Conservation (phyloP, 1,140 invertebrate genomes). For the Drosophila teissieri region DNA sequence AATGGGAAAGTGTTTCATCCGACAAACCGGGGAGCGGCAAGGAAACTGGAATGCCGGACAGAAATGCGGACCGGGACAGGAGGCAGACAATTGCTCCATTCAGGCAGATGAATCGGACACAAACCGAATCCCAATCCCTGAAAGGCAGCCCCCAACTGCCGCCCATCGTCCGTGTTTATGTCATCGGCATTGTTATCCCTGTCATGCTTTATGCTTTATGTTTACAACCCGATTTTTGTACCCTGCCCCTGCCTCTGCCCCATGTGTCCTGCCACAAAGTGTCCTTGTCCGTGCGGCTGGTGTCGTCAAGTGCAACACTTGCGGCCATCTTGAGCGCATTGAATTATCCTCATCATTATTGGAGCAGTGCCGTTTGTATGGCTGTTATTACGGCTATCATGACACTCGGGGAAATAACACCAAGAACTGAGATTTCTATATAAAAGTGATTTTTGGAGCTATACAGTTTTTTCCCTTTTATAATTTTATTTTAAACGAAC, state of each 20-base stretch:
- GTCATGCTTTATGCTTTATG: slow-evolving; percentile 65
- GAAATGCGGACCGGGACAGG: slow-evolving; percentile 17
- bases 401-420: slow-evolving; percentile 1
- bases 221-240: slow-evolving; percentile 63
- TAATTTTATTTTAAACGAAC: too few species aligned
- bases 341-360: slow-evolving; percentile 54
- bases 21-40: slow-evolving; percentile 27
- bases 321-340: slow-evolving; percentile 61
- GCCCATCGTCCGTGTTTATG: slow-evolving; percentile 53
- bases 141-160: slow-evolving; percentile 12
- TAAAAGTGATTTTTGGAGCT: neutral
- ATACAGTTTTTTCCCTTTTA: too few species aligned
- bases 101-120: slow-evolving; percentile 45
- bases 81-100: slow-evolving; percentile 50
- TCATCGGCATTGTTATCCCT: slow-evolving; percentile 65
- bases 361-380: slow-evolving; percentile 30
- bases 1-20: slow-evolving; percentile 59
- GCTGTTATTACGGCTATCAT: slow-evolving; percentile 3
- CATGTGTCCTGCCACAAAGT: neutral
- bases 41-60: slow-evolving; percentile 19
- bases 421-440: neutral
- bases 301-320: slow-evolving; percentile 64
- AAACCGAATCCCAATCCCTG: slow-evolving; percentile 41
- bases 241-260: too few species aligned
- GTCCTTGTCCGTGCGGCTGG: slow-evolving; percentile 13